phyloP scores from a whole-genome alignment of 2,888 invertebrate species.

The Synanthedon myopaeformis region DNA sequence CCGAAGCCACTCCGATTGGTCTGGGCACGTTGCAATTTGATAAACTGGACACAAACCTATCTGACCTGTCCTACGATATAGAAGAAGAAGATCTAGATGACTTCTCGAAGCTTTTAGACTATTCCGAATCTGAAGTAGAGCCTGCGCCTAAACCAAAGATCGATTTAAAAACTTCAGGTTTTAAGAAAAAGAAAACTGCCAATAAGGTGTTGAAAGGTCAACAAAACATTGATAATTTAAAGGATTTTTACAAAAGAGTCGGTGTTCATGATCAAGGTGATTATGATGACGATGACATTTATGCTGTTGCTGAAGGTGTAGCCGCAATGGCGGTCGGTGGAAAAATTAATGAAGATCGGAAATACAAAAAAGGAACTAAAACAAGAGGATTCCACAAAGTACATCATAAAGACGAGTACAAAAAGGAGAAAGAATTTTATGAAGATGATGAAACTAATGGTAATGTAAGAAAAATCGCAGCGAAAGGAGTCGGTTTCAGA shows the following conservation, averaged over 20 bases:
- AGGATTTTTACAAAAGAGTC: constrained; percentile 34
- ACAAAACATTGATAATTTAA: constrained; percentile 37
- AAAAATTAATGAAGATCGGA: constrained; percentile 52
- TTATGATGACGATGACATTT: constrained; percentile 47
- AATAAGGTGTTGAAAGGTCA: constrained; percentile 34
- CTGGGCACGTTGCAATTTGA: constrained; percentile 35
- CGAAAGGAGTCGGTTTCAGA: constrained; percentile 53
- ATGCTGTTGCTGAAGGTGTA: constrained; percentile 46
- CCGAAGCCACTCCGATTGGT: constrained; percentile 34
- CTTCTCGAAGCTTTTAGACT: constrained; percentile 31
- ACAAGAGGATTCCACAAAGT: constrained; percentile 70
- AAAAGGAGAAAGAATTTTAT: constrained; percentile 70
- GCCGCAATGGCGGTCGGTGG: constrained; percentile 43
- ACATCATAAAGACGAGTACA: constrained; percentile 72
- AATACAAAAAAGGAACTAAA: constrained; percentile 67
- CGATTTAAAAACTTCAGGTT: constrained; percentile 27
- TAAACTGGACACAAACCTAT: constrained; percentile 38
- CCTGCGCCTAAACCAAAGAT: constrained; percentile 13
- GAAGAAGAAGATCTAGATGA: constrained; percentile 45
- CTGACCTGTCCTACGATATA: constrained; percentile 37
- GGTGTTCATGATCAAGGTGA: constrained; percentile 34
- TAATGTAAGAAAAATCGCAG: constrained; percentile 58
- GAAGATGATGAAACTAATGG: constrained; percentile 68
- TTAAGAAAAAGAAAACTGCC: constrained; percentile 31
- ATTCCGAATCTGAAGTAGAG: constrained; percentile 15